Base-by-base conservation (phyloP, 2,888 invertebrate species). In the Meloe dianella region DNA sequence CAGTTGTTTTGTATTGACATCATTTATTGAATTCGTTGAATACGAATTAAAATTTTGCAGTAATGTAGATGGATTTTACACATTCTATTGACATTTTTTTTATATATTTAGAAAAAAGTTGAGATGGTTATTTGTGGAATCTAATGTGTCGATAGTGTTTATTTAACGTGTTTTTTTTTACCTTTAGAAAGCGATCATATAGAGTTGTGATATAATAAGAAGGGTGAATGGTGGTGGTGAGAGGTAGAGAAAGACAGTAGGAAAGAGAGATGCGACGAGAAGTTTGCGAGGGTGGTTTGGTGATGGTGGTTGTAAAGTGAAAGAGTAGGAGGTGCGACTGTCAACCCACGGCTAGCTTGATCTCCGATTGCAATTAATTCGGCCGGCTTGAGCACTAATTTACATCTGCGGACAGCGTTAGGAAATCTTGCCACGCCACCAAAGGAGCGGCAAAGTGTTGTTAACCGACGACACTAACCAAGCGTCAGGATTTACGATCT, bases 351-450 rank as follows among this genome's bases (percentile, higher is more conserved):
- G 78, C 79, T 74, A 78, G 80, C 80, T 75, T 78, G 81, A 82
- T 81, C 81, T 82, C 81, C 80, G 80, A 81, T 81, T 80, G 81
- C 81, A 82, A 82, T 82, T 82, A 82, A 82, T 82, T 78, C 78
- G 79, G 78, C 79, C 81, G 79, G 80, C 78, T 79, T 77, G 76
- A 80, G 79, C 80, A 80, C 80, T 82, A 82, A 82, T 83, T 83
- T 82, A 80, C 81, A 83, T 82, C 81, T 82, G 82, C 79, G 81
- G 83, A 83, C 82, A 81, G 79, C 72, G 70, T 65, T 72, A 68
- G 66, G 68, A 67, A 69, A 64, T 66, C 65, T 54, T 66, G 64
- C 61, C 67, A 70, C 51, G 64, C n/a, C 65, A 57, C 30, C 60
- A 68, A 68, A 30, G 56, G 41, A 70, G 70, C 70, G 70, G 70